These are phyloP conservation scores for Eucriotettix oculatus DNA, from an alignment of 2,888 invertebrate species.

Conservation along the genomic window DNA sequence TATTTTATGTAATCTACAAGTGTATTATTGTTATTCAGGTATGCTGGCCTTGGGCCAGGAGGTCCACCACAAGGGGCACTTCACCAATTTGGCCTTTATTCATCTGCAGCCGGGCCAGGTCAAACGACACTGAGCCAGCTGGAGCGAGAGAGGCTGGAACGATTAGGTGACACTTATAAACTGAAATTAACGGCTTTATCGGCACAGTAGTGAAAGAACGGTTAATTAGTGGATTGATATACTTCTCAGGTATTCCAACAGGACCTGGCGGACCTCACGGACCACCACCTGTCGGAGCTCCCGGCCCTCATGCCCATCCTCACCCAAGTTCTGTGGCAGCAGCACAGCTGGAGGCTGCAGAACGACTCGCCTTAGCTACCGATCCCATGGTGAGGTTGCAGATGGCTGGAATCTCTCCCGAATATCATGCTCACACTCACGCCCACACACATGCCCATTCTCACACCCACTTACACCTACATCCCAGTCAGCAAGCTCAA, in stretches of 20 bases:
- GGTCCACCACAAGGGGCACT: conserved; percentile 21
- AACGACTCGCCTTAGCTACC: conserved; percentile 66
- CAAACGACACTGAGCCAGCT: conserved; percentile 47
- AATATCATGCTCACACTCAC: conserved; percentile 85
- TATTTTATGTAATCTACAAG: neutral
- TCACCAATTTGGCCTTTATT: conserved; percentile 52
- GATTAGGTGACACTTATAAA: conserved; percentile 45
- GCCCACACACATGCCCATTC: conserved; percentile 85
- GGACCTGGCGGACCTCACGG: conserved; percentile 10
- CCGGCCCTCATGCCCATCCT: conserved; percentile 39
- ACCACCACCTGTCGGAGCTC: conserved; percentile 14
- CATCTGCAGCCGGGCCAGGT: conserved; percentile 19
- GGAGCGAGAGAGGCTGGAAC: conserved; percentile 73
- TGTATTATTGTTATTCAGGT: conserved; percentile 12
- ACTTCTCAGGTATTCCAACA: conserved; percentile 10
- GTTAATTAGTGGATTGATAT: neutral
- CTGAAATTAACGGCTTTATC: neutral
- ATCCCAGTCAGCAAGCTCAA: conserved; percentile 55
- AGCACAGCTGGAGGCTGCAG: conserved; percentile 55
- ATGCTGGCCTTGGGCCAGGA: conserved; percentile 24
- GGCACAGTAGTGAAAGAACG: neutral
- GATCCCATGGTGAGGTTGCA: conserved; percentile 86
- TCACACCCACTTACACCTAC: conserved; percentile 64
- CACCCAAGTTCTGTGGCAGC: conserved; percentile 32
- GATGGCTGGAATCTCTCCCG: conserved; percentile 79